A percentile compares a stretch with the other conserved stretches of the same genome.
Evolutionary conservation across 2,113 vertebrate genomes (phyloP).

Genomic region (Alaudala cheleensis): DNA sequence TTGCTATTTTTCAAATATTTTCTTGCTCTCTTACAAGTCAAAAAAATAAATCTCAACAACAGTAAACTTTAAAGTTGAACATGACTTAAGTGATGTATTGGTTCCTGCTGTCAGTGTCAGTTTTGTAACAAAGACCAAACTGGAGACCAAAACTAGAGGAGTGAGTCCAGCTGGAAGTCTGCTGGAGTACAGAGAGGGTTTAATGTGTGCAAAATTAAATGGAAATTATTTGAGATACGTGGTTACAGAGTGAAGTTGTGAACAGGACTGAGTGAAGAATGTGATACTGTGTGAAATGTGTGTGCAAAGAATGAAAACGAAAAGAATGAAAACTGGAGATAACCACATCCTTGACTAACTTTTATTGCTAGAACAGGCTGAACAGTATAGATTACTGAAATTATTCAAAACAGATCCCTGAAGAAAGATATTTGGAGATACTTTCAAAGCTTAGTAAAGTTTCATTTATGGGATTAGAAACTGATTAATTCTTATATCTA

Average conservation of each 20-base stretch:
- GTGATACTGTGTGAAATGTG: neutral
- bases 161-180: neutral
- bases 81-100: neutral
- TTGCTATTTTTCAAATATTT: neutral
- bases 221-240: neutral
- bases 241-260: neutral
- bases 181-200: neutral
- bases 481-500: neutral
- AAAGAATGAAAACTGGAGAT: neutral
- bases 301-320: neutral
- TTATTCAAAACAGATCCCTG: neutral
- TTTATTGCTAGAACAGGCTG: neutral
- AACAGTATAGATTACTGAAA: neutral
- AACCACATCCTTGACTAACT: neutral
- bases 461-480: neutral
- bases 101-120: neutral
- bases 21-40: neutral
- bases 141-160: neutral
- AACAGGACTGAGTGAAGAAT: neutral
- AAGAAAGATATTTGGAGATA: neutral
- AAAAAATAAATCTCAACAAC: neutral
- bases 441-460: neutral
- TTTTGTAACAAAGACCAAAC: neutral
- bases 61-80: neutral
- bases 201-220: neutral